Evolutionary conservation across 2,113 vertebrate genomes (phyloP).

Genomic region (Psittacara wagleri): DNA sequence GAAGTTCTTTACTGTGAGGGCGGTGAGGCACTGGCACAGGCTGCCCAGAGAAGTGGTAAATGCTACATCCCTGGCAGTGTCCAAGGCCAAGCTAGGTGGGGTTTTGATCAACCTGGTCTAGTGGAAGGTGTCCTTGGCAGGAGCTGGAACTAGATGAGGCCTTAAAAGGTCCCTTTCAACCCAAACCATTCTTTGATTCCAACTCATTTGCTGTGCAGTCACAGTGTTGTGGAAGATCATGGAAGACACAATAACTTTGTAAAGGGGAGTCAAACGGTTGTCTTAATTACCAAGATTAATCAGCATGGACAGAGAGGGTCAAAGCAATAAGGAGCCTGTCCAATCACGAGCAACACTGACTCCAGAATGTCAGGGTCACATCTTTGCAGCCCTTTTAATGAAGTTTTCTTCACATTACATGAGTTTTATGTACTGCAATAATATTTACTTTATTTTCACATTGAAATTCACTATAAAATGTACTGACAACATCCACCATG

Average conservation of each 20-base stretch:
- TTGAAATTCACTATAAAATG: not conserved
- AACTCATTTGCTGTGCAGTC: not conserved
- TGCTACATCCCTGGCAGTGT: not conserved
- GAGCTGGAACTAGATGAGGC: not conserved
- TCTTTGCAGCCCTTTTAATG: not conserved
- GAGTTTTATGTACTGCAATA: not conserved
- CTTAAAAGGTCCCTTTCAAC: not conserved
- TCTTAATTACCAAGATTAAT: not conserved
- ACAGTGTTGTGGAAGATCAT: not conserved
- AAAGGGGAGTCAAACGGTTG: not conserved
- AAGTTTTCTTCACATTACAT: not conserved
- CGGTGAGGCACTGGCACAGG: not conserved
- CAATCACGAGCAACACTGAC: not conserved
- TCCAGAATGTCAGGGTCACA: not conserved
- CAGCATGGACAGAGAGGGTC: not conserved
- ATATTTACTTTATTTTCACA: not conserved
- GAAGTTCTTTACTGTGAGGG: not conserved
- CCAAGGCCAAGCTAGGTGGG: not conserved
- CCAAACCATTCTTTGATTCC: not conserved
- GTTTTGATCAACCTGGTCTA: not conserved
- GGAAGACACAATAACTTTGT: not conserved
- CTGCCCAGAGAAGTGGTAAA: not conserved
- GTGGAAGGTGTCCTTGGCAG: not conserved
- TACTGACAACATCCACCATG: not conserved
- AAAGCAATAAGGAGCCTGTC: not conserved